phyloP scores from a whole-genome alignment of 2,888 invertebrate species.

The Brachypalpus laphriformis region DNA sequence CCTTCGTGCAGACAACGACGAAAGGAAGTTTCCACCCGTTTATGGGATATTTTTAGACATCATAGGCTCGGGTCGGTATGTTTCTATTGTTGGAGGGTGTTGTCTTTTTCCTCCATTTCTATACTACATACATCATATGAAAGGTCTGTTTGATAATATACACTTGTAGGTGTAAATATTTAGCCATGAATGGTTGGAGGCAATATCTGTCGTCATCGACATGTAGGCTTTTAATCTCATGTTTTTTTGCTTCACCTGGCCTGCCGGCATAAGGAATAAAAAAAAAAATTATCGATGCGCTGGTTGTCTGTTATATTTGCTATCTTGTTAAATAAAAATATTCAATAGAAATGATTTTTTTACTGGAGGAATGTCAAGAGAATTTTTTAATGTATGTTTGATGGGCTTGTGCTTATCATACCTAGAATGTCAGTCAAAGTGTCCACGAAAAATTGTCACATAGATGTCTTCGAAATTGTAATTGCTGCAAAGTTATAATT shows the following conservation, averaged over 20 bases:
- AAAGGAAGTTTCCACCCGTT: constrained; percentile 50
- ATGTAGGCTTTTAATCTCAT: constrained; percentile 11
- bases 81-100: constrained; percentile 6
- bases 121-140: background rate
- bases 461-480: no score
- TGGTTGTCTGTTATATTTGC: background rate
- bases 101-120: background rate
- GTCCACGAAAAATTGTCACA: no score
- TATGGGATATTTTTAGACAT: constrained; percentile 47
- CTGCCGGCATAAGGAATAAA: background rate
- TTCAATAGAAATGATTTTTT: background rate
- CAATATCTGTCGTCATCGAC: constrained; percentile 42
- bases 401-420: background rate
- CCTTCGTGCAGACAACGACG: constrained; percentile 35
- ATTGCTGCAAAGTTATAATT: no score
- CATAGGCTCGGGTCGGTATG: constrained; percentile 25
- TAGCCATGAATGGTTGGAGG: constrained; percentile 12
- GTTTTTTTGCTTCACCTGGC: background rate
- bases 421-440: no score
- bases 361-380: background rate
- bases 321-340: background rate
- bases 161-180: constrained; percentile 39
- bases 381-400: background rate
- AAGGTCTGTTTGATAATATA: constrained; percentile 4
- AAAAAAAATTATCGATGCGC: background rate